phyloP scores from a whole-genome alignment of 2,888 invertebrate species.

The Drosophila robusta region DNA sequence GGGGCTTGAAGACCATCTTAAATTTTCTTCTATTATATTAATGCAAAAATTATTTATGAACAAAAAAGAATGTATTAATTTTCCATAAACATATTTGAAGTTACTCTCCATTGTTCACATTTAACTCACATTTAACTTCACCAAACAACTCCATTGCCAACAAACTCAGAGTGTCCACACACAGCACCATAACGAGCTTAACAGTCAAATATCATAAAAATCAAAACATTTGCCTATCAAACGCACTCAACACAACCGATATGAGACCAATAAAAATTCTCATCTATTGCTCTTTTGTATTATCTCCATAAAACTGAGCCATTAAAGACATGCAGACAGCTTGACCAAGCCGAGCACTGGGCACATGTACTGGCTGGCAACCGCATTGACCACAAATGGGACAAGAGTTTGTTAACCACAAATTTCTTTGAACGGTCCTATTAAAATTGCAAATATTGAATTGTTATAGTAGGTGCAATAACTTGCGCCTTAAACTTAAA shows the following conservation, averaged over 20 bases:
- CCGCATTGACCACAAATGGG: conserved; percentile 58
- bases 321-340: conserved; percentile 22
- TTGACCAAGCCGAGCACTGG: conserved; percentile 1
- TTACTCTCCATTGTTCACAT: conserved; percentile 5
- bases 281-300: conserved; percentile 11
- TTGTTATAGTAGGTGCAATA: conserved; percentile 14
- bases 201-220: conserved; percentile 13
- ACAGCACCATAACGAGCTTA: conserved; percentile 4
- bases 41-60: no score
- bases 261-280: conserved; percentile 40
- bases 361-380: conserved; percentile 22
- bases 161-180: not conserved
- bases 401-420: conserved; percentile 47
- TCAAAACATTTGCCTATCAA: conserved; percentile 30
- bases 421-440: conserved; percentile 37
- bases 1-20: not conserved
- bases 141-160: conserved; percentile 4
- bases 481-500: conserved; percentile 6
- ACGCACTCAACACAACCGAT: conserved; percentile 12
- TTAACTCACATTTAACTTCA: not conserved
- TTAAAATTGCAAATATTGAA: conserved; percentile 38
- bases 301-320: conserved; percentile 30
- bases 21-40: no score
- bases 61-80: not conserved
- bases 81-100: not conserved